Evolutionary conservation across 2,113 vertebrate species (phyloP).

Genomic region (Scalopus aquaticus): DNA sequence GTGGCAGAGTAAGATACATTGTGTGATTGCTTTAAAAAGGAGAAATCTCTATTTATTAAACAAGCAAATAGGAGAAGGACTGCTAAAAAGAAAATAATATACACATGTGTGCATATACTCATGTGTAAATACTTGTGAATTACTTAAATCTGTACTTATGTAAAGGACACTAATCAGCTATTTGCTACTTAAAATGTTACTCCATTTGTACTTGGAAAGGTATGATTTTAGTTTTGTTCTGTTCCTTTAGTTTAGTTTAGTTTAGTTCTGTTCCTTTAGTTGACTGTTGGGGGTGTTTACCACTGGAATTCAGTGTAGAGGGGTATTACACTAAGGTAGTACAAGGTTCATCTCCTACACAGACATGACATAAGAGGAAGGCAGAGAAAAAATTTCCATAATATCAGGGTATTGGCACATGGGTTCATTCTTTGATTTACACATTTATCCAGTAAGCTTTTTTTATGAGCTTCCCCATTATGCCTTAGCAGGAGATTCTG

Average conservation of each 20-base stretch:
- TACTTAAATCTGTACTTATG: not conserved
- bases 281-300: not conserved
- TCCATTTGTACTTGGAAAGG: not conserved
- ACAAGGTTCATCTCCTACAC: not conserved
- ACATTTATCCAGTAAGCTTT: not conserved
- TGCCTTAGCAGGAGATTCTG: not conserved
- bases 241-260: not conserved
- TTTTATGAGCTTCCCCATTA: not conserved
- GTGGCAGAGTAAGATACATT: not conserved
- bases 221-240: not conserved
- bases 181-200: not conserved
- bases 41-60: not conserved
- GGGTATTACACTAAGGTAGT: not conserved
- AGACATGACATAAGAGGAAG: not conserved
- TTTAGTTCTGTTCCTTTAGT: not conserved
- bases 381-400: not conserved
- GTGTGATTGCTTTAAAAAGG: not conserved
- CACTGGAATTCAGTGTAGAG: not conserved
- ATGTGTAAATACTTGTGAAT: not conserved
- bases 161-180: not conserved
- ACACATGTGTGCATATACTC: not conserved
- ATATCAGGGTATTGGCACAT: not conserved
- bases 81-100: not conserved
- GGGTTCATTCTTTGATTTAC: not conserved
- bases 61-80: not conserved